These are phyloP conservation scores for Pseudopleuronectes americanus DNA, from an alignment of 2,797 vertebrate species.

Conservation along the genomic window DNA sequence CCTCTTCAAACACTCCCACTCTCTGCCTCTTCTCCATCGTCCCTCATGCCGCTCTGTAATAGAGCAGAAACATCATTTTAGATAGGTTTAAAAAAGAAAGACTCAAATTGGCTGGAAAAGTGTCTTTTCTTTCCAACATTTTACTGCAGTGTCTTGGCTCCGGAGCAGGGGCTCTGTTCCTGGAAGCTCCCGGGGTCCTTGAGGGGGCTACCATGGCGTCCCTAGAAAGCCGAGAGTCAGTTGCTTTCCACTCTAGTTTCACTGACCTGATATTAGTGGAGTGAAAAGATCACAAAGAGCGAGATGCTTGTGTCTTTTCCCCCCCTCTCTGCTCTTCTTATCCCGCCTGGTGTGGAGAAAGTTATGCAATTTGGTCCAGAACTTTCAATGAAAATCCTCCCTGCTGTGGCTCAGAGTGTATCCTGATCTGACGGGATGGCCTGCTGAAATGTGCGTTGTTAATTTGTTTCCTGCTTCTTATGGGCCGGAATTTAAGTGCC, in stretches of 20 bases:
- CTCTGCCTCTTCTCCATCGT: not conserved
- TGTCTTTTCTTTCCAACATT: slow-evolving; percentile 33
- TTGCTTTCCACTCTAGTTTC: slow-evolving; percentile 18
- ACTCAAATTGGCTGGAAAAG: slow-evolving; percentile 37
- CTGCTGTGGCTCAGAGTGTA: not conserved
- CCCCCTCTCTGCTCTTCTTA: slow-evolving; percentile 15
- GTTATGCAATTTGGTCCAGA: slow-evolving; percentile 20
- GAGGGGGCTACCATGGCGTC: slow-evolving; percentile 6
- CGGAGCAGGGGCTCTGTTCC: slow-evolving; percentile 39
- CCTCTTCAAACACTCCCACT: slow-evolving; percentile 3
- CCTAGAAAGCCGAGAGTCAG: slow-evolving; percentile 5
- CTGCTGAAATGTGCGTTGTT: not conserved
- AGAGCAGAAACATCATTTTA: slow-evolving; percentile 21
- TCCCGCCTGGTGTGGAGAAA: slow-evolving; percentile 38
- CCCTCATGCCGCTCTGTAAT: slow-evolving; percentile 1
- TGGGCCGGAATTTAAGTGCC: no score
- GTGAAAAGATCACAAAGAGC: not conserved
- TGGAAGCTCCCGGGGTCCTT: slow-evolving; percentile 42
- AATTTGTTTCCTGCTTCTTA: not conserved
- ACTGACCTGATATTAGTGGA: not conserved
- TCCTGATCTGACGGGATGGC: slow-evolving; percentile 9
- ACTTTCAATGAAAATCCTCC: slow-evolving; percentile 7
- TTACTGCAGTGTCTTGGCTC: slow-evolving; percentile 59
- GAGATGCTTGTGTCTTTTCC: not conserved
- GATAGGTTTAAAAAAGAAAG: slow-evolving; percentile 22